Evolutionary conservation across 2,797 vertebrate species (phyloP).

Genomic region (Lepilemur ruficaudatus): DNA sequence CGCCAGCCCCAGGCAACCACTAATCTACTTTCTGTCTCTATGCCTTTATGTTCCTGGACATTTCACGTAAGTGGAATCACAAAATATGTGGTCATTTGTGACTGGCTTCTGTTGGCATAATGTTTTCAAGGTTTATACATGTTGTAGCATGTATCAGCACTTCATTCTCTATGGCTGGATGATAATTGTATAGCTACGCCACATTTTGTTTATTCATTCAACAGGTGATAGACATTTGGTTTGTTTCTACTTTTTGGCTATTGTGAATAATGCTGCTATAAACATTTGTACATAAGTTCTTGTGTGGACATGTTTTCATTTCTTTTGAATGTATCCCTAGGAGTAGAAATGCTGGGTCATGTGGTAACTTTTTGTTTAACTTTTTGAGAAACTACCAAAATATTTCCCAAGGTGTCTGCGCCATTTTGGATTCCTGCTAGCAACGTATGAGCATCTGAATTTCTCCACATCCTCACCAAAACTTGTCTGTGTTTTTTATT

Average conservation of each 20-base stretch:
- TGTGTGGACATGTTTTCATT: not conserved
- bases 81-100: not conserved
- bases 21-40: not conserved
- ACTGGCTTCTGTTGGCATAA: not conserved
- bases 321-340: not conserved
- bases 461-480: not conserved
- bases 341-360: not conserved
- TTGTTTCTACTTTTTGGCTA: not conserved
- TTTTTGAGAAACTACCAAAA: not conserved
- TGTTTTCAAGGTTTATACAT: not conserved
- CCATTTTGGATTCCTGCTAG: not conserved
- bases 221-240: not conserved
- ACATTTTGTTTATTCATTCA: not conserved
- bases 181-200: not conserved
- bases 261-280: not conserved
- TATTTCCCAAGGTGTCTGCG: not conserved
- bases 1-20: not conserved
- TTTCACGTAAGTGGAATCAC: not conserved
- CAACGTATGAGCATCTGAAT: not conserved
- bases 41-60: not conserved
- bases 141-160: not conserved
- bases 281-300: not conserved
- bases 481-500: not conserved
- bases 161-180: not conserved
- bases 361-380: not conserved